phyloP scores from a whole-genome alignment of 2,113 vertebrate genomes.

The Caranx melampygus region DNA sequence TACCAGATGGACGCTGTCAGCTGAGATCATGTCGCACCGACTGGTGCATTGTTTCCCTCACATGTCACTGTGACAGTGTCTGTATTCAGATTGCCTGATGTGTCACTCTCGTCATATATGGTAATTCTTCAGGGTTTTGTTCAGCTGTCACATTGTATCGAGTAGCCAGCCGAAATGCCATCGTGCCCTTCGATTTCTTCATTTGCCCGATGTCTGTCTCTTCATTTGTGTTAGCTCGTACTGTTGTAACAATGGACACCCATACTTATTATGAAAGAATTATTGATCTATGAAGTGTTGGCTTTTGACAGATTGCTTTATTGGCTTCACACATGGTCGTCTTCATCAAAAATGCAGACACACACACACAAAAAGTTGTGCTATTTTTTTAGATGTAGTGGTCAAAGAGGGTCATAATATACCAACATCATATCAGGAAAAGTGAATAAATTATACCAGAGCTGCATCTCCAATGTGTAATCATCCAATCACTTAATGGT shows the following conservation, averaged over 20 bases:
- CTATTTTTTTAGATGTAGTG: not conserved
- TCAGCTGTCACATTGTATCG: conserved; percentile 40
- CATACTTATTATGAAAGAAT: conserved; percentile 5
- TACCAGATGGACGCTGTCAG: conserved; percentile 4
- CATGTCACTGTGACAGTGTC: conserved; percentile 2
- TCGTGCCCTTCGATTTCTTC: conserved; percentile 7
- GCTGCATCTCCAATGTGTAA: not conserved
- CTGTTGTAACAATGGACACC: not conserved
- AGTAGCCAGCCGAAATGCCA: conserved; percentile 1
- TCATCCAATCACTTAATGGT: not conserved
- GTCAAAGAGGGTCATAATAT: not conserved
- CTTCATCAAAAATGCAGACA: conserved; percentile 3
- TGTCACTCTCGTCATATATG: not conserved
- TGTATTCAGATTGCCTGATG: not conserved
- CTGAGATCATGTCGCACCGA: not conserved
- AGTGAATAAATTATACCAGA: not conserved
- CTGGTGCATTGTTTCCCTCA: conserved; percentile 15
- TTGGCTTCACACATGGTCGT: not conserved
- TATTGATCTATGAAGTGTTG: conserved; percentile 5
- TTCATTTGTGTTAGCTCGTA: not conserved
- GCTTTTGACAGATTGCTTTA: not conserved
- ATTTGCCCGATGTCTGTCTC: not conserved
- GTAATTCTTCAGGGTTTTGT: conserved; percentile 34
- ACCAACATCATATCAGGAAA: not conserved
- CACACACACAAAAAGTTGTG: not conserved